Percentiles rank a stretch among this genome's conserved stretches.
These are phyloP conservation scores for Sarotherodon lohbergeri DNA, from an alignment of 2,113 vertebrate species.

Conservation along the genomic window DNA sequence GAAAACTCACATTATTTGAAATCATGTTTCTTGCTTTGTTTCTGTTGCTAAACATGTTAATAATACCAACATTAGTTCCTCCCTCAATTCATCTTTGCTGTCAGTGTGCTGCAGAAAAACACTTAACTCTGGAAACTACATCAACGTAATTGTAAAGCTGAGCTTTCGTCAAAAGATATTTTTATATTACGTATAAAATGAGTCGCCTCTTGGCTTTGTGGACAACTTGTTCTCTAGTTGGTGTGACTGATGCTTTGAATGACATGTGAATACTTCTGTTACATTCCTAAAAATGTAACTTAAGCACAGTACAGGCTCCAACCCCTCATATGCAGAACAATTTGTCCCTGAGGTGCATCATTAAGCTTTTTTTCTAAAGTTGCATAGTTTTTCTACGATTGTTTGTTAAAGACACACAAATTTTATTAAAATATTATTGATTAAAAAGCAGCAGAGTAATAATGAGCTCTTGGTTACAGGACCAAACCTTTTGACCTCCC, in stretches of 20 bases:
- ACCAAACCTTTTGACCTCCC: neutral
- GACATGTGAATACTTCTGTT: neutral
- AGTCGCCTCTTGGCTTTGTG: neutral
- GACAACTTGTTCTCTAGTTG: neutral
- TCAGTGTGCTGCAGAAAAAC: neutral
- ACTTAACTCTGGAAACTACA: neutral
- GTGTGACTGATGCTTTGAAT: neutral
- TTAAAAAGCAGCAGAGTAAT: neutral
- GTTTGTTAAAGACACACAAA: neutral
- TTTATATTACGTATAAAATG: neutral
- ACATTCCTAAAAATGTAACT: neutral
- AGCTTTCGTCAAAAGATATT: neutral
- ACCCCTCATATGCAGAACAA: neutral
- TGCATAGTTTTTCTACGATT: neutral
- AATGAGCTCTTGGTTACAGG: neutral
- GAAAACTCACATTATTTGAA: neutral
- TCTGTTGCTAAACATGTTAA: neutral
- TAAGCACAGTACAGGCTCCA: neutral
- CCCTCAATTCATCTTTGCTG: neutral
- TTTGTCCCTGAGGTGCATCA: conserved; percentile 15
- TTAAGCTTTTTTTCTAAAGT: neutral
- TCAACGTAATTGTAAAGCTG: neutral
- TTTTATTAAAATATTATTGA: neutral
- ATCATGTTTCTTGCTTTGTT: neutral
- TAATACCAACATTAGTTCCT: neutral